Evolutionary conservation across 2,113 vertebrate genomes (phyloP).

Genomic region (Thunnus thynnus): DNA sequence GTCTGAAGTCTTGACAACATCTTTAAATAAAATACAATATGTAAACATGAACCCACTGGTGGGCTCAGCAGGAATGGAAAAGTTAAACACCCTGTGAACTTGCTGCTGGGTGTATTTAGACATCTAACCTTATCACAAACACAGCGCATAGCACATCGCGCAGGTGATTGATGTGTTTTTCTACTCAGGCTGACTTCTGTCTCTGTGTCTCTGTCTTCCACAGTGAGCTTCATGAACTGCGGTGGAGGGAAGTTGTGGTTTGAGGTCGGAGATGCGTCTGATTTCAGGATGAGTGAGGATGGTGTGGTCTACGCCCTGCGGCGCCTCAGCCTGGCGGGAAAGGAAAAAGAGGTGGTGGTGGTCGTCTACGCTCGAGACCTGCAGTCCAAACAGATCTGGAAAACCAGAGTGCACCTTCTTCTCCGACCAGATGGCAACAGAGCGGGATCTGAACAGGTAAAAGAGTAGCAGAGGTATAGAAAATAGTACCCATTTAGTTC

Average conservation of each 20-base stretch:
- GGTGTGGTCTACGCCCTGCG: constrained; percentile 88
- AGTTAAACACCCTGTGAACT: background rate
- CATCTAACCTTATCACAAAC: background rate
- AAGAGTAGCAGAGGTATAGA: background rate
- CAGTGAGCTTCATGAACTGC: constrained; percentile 93
- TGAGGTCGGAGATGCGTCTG: constrained; percentile 85
- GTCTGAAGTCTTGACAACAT: background rate
- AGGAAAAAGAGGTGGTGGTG: constrained; percentile 70
- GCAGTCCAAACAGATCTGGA: constrained; percentile 90
- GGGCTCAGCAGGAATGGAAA: background rate
- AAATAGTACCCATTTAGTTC: background rate
- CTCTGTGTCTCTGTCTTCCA: constrained; percentile 26
- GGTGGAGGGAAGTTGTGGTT: constrained; percentile 86
- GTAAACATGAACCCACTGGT: background rate
- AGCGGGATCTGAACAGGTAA: constrained; percentile 49
- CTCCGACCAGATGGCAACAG: constrained; percentile 33
- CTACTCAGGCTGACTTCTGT: background rate
- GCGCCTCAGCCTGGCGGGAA: constrained; percentile 83
- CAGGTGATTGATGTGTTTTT: background rate
- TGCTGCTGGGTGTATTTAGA: background rate
- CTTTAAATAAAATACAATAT: background rate
- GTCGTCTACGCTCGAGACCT: constrained; percentile 89
- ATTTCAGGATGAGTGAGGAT: constrained; percentile 89
- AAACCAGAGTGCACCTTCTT: constrained; percentile 87
- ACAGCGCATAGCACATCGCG: background rate